A percentile compares a stretch with the other conserved stretches of the same genome.
Evolutionary conservation across 2,113 vertebrate species (phyloP).

Genomic region (Crotalus viridis): DNA sequence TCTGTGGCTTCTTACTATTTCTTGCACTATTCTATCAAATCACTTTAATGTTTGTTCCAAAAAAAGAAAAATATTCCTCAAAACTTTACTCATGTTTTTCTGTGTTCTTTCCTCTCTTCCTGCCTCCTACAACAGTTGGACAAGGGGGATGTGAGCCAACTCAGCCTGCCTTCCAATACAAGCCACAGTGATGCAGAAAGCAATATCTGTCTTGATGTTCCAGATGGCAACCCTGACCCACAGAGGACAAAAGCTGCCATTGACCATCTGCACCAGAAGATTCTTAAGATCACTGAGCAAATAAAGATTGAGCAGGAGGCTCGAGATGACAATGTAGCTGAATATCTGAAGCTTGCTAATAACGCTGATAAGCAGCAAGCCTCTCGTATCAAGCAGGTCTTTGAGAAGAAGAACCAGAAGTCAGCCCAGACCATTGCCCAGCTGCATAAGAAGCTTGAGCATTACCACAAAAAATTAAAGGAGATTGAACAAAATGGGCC

Average conservation of each 20-base stretch:
- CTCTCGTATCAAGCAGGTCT: slow-evolving; percentile 96
- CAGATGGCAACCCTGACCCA: slow-evolving; percentile 81
- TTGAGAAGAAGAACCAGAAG: slow-evolving; percentile 99
- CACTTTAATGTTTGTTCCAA: not conserved
- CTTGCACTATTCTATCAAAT: not conserved
- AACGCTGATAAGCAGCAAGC: slow-evolving; percentile 97
- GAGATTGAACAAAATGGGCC: slow-evolving; percentile 98
- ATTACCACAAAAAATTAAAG: slow-evolving; percentile 94
- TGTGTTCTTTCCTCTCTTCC: not conserved
- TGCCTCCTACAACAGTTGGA: slow-evolving; percentile 76
- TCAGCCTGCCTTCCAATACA: slow-evolving; percentile 75
- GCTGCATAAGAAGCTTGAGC: slow-evolving; percentile 96
- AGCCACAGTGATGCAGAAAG: slow-evolving; percentile 86
- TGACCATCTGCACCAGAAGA: slow-evolving; percentile 97
- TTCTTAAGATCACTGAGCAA: slow-evolving; percentile 98
- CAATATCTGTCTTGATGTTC: slow-evolving; percentile 85
- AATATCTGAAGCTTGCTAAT: slow-evolving; percentile 97
- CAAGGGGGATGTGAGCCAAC: slow-evolving; percentile 85
- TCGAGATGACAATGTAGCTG: slow-evolving; percentile 93
- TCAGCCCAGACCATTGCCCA: slow-evolving; percentile 96
- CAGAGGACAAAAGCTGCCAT: slow-evolving; percentile 90
- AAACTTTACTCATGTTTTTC: not conserved
- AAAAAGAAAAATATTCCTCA: fast-evolving
- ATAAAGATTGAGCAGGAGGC: slow-evolving; percentile 98
- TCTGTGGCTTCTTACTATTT: not conserved